Evolutionary conservation across 2,113 vertebrate species (phyloP).

Genomic region (Pelvicachromis taeniatus): DNA sequence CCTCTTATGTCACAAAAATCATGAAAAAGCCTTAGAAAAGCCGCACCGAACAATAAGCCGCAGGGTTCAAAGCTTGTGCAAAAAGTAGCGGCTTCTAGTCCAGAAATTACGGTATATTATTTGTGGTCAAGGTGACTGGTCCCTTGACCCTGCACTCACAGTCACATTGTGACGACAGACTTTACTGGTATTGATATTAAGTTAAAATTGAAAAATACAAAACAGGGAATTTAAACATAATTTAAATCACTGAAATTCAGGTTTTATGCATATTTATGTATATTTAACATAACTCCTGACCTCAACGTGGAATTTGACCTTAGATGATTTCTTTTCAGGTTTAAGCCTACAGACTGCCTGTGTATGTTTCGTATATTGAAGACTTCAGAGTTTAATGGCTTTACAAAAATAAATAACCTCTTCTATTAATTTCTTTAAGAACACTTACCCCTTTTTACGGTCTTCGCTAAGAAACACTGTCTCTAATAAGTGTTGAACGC

Average conservation of each 20-base stretch:
- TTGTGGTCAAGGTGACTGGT: neutral
- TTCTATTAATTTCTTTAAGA: neutral
- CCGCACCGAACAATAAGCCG: no score
- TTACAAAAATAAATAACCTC: neutral
- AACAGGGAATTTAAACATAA: neutral
- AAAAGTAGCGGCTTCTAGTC: no score
- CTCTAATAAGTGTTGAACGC: neutral
- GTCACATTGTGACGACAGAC: neutral
- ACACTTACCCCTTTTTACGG: neutral
- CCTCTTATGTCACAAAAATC: no score
- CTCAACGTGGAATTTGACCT: neutral
- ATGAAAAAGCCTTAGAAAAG: no score
- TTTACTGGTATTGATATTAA: neutral
- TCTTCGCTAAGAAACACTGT: neutral
- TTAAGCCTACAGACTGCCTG: neutral
- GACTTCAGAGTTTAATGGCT: neutral
- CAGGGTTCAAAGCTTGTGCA: no score
- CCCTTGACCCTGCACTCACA: neutral
- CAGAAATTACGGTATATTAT: no score
- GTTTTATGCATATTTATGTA: neutral
- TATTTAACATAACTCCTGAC: neutral
- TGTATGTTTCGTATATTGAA: neutral
- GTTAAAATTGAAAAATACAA: neutral
- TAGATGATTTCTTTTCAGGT: accelerated
- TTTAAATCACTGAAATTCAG: neutral